Evolutionary conservation across 2,113 vertebrate species (phyloP), one percentile per base, ranked within the genome.

Genomic region (Seriola dumerili): DNA sequence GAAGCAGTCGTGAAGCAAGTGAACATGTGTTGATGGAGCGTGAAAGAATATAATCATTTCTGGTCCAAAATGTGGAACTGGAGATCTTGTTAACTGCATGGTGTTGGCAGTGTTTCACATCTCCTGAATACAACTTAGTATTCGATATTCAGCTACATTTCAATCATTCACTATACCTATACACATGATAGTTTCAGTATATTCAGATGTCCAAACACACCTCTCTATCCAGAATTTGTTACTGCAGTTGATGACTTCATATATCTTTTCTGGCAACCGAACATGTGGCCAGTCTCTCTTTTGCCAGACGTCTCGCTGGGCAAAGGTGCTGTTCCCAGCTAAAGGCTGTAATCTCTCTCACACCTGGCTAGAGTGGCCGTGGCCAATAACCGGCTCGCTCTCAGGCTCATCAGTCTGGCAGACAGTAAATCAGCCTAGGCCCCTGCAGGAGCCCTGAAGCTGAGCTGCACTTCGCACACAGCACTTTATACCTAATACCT

Each of bases 391-490:
- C 21, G 38, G 64, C 55, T 84, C 69, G 57, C 77, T 87, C 80
- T 84, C 84, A 76, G 69, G 63, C 85, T 89, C 89, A 89, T 90
- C 89, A 87, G 72, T 81, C 76, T 88, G 81, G 50, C 84, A 89
- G 79, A 61, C 76, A 65, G 76, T 76, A 87, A 91, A 86, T 91
- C 87, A 86, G 78, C 46, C 34, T 4, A 42, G 73, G 64, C 16
- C 81, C 82, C 85, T 85, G 76, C 86, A 87, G 84, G 55, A 78
- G 42, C 80, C 81, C 84, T 12, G 23, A 50, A 84, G 86, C 73
- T 58, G 64, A 87, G 80, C 77, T 34, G 54, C 64, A 73, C 9
- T 36, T 89, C 84, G 83, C 83, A 85, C 34, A 52, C 54, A 40
- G 42, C 71, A 58, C 72, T 86, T 72, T 80, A 80, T 14, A 48